Percentiles rank a stretch among this genome's conserved stretches.
Conservation (phyloP, 1,140 invertebrate species). For the Anastrepha obliqua region DNA sequence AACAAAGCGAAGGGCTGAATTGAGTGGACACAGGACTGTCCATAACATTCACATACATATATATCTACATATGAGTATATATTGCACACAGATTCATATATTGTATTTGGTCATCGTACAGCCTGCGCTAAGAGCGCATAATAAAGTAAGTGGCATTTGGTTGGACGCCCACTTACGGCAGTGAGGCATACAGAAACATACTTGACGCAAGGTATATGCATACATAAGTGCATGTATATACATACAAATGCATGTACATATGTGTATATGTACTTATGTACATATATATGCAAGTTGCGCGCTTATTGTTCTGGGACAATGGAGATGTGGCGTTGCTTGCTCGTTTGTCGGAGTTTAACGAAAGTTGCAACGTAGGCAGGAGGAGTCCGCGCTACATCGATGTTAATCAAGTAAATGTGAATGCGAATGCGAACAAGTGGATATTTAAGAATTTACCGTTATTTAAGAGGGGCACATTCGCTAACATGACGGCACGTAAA, state of each 20-base stretch:
- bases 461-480: slow-evolving; percentile 21
- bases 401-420: slow-evolving; percentile 50
- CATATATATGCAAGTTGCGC: not conserved
- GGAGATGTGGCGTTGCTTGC: not conserved
- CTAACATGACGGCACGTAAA: not conserved
- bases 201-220: not conserved
- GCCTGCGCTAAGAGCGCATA: not conserved
- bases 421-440: slow-evolving; percentile 47
- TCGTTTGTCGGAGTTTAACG: slow-evolving; percentile 3
- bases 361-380: not conserved
- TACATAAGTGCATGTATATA: too few relatives aligned
- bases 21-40: slow-evolving; percentile 2
- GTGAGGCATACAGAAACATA: not conserved
- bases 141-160: slow-evolving; percentile 35
- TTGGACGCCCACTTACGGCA: slow-evolving; percentile 23
- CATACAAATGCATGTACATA: too few relatives aligned
- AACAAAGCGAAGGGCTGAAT: slow-evolving; percentile 25
- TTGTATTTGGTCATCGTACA: not conserved
- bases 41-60: not conserved
- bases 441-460: slow-evolving; percentile 47
- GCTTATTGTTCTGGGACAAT: not conserved
- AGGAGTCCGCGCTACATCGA: not conserved
- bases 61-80: not conserved
- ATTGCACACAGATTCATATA: not conserved
- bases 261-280: too few relatives aligned